Evolutionary conservation across 2,113 vertebrate species (phyloP).

Genomic region (Petroica traversi): DNA sequence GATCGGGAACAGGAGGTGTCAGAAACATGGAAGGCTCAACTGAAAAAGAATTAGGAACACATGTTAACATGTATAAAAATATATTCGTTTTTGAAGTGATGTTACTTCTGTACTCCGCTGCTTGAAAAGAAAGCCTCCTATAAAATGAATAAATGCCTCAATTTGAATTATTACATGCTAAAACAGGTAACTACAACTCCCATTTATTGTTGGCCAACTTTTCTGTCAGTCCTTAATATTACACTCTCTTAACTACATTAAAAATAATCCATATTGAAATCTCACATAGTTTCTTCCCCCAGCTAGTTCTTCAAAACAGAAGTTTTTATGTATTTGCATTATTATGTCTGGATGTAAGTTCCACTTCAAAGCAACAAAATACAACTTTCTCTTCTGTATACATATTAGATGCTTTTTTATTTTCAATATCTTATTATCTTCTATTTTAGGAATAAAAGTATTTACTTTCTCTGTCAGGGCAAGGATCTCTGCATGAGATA

Average conservation of each 20-base stretch:
- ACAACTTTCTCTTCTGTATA: background rate
- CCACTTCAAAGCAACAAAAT: background rate
- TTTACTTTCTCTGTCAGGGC: background rate
- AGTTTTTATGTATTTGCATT: background rate
- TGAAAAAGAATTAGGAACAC: no score
- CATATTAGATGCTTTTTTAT: background rate
- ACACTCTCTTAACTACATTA: background rate
- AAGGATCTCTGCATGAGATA: background rate
- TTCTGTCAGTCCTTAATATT: background rate
- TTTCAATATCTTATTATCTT: background rate
- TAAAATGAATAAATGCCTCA: background rate
- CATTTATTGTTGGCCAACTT: background rate
- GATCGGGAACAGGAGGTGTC: fast-evolving
- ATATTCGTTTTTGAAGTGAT: background rate
- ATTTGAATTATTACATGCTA: background rate
- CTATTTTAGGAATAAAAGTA: background rate
- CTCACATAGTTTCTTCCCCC: background rate
- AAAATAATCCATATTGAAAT: background rate
- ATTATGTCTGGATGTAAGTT: background rate
- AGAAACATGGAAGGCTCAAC: background rate
- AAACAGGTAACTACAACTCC: background rate
- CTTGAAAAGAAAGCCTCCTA: background rate
- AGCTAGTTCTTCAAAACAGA: background rate
- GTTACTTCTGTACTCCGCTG: background rate
- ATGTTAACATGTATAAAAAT: background rate